phyloP scores from a whole-genome alignment of 2,888 invertebrate genomes.

The Volucella zonaria region DNA sequence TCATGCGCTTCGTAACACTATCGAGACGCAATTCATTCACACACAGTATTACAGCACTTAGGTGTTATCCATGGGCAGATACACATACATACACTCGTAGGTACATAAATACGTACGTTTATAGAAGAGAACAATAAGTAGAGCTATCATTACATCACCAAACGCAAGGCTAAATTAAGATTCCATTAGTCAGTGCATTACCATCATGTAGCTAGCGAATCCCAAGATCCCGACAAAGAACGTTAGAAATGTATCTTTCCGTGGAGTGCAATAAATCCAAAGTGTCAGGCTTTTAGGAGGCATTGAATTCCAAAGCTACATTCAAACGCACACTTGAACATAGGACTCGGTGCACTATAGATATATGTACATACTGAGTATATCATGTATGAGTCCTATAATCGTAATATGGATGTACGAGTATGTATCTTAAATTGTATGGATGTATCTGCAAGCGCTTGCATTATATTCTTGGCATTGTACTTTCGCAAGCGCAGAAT shows the following conservation, averaged over 20 bases:
- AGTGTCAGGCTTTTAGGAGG: conserved; percentile 78
- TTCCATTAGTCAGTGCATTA: conserved; percentile 79
- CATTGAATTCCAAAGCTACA: conserved; percentile 69
- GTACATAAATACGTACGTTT: neutral
- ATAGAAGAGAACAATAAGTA: conserved; percentile 41
- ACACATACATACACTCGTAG: neutral
- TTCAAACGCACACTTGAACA: conserved; percentile 23
- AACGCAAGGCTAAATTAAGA: conserved; percentile 80
- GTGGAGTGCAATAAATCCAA: conserved; percentile 81
- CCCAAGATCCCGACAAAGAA: conserved; percentile 75
- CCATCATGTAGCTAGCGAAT: conserved; percentile 54
- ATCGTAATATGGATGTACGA: neutral
- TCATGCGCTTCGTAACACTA: conserved; percentile 21
- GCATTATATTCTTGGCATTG: conserved; percentile 70
- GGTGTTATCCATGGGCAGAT: neutral
- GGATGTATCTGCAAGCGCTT: conserved; percentile 27
- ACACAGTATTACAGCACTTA: conserved; percentile 9
- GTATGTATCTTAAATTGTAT: conserved; percentile 27
- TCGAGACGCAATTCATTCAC: conserved; percentile 43
- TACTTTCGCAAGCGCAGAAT: conserved; percentile 62
- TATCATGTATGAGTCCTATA: too few relatives aligned
- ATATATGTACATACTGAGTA: conserved; percentile 1
- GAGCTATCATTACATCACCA: conserved; percentile 68
- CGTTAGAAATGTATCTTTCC: conserved; percentile 80
- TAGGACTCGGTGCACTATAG: neutral